Evolutionary conservation across 1,140 invertebrate genomes (phyloP), one percentile per base, ranked within the genome.

Genomic region (Oscheius sp.): DNA sequence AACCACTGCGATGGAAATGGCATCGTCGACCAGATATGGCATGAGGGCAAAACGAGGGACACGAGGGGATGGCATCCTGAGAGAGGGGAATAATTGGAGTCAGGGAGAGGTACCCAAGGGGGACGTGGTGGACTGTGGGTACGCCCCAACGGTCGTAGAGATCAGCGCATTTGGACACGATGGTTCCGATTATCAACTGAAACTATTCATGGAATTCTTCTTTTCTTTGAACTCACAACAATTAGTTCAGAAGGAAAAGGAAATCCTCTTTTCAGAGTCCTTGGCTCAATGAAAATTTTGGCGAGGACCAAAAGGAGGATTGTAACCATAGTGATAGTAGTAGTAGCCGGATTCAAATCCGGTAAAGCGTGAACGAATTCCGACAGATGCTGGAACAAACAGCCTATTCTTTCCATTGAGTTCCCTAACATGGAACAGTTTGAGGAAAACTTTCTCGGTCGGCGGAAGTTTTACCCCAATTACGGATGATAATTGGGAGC

Each of bases 1-100:
- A 31, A 89, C 87, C 71, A 89, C 85, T 10, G 87, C 85, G 32
- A 89, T 85, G 31, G 85, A 85, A 66, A 88, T 79, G 32, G 83
- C 79, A 62, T 86, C 80, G 2, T 59, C 42, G 58, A 86, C 45
- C 10, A 86, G 58, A 34, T 66, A 45, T 0, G 69, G 66, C 71
- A 42, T 35, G 7, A 65, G 29, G 15, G 52, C 63, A n/a, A 38
- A 32, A 29, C 63, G 70, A n/a, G 62, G 46, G 38, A 67, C 7
- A 18, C 23, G n/a, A 10, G 49, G 52, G 2, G n/a, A 26, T 1
- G 63, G 71, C 10, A 73, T 55, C 32, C 69, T 64, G 35, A 64
- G 63, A 13, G 23, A 34, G n/a, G 4, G 20, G 2, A 58, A 10
- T 58, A 28, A 65, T 36, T 4, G n/a, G n/a, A n/a, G n/a, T 29